Conservation (phyloP, 2,113 vertebrate genomes). For the Oncorhynchus kisutch region DNA sequence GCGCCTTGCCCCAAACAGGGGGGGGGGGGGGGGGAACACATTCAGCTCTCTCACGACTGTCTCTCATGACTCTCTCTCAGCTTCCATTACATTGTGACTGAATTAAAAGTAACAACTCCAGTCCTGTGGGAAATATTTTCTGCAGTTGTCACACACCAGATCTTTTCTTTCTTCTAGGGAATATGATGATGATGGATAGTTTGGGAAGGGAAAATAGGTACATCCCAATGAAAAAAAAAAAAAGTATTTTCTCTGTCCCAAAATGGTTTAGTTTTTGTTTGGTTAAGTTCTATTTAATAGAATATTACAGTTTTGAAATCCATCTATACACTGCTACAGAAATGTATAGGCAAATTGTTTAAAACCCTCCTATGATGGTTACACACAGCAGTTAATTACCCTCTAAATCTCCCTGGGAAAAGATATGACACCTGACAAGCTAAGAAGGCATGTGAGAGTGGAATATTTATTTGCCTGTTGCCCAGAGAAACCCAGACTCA, state of each 20-base stretch:
- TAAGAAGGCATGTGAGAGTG: conserved; percentile 25
- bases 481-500: conserved; percentile 5
- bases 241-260: not conserved
- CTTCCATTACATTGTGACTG: conserved; percentile 19
- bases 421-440: conserved; percentile 37
- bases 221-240: not conserved
- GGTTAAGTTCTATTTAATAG: not conserved
- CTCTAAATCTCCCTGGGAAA: conserved; percentile 38
- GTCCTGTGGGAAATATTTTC: conserved; percentile 12
- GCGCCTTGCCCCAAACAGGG: conserved; percentile 50
- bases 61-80: conserved; percentile 20
- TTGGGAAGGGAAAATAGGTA: conserved; percentile 12
- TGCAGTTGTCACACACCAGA: conserved; percentile 21
- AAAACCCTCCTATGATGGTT: conserved; percentile 17
- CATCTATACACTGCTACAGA: not conserved
- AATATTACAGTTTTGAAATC: not conserved
- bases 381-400: conserved; percentile 46
- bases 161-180: conserved; percentile 21
- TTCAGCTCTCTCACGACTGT: conserved; percentile 24
- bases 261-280: not conserved
- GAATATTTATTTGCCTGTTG: conserved; percentile 44
- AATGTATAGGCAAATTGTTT: not conserved
- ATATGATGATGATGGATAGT: conserved; percentile 23
- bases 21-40: conserved; percentile 14
- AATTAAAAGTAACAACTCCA: conserved; percentile 34